Percentiles rank a stretch among this genome's conserved stretches.
Conservation (phyloP, 2,113 vertebrate species). For the Cettia cetti region DNA sequence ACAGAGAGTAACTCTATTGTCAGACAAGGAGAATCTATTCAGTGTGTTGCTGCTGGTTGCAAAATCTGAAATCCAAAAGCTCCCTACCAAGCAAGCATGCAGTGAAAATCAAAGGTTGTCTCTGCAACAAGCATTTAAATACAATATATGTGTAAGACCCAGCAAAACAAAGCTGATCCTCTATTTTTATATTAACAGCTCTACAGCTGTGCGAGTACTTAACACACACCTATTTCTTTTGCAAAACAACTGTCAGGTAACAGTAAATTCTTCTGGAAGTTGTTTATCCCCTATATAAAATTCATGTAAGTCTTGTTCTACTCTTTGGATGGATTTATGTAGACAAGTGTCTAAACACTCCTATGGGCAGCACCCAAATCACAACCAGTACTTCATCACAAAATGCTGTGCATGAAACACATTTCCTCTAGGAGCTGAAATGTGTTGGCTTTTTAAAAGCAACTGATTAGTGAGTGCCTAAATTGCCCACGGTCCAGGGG, state of each 20-base stretch:
- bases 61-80: neutral
- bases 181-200: neutral
- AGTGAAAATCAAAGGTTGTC: neutral
- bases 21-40: neutral
- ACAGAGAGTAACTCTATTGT: no score
- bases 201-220: neutral
- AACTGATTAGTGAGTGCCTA: neutral
- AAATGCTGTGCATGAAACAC: neutral
- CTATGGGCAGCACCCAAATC: neutral
- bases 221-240: neutral
- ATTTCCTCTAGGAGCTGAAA: neutral
- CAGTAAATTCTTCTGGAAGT: neutral
- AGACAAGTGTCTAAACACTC: neutral
- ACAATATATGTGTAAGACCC: neutral
- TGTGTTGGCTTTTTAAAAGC: neutral
- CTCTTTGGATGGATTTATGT: neutral
- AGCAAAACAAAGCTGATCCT: neutral
- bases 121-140: neutral
- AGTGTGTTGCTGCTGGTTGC: neutral
- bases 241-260: neutral
- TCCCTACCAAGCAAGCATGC: neutral
- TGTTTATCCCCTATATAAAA: neutral
- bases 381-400: neutral
- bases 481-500: neutral
- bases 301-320: neutral